These are phyloP conservation scores for Frankliniella intonsa DNA, from an alignment of 2,888 invertebrate genomes.

Conservation along the genomic window DNA sequence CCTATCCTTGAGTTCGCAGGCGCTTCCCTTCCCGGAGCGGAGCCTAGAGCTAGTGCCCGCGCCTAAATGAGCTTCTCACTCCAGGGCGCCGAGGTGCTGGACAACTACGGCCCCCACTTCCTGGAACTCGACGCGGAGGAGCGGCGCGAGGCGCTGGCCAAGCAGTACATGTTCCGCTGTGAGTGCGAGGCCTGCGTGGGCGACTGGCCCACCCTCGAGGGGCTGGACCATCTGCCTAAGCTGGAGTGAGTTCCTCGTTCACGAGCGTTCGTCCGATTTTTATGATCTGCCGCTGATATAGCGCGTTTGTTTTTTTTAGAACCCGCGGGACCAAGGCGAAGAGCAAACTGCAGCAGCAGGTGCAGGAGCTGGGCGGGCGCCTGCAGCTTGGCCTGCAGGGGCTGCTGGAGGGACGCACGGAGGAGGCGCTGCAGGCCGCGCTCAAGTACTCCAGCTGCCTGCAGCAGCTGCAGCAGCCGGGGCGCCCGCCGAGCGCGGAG, in stretches of 20 bases:
- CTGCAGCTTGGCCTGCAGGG: neutral
- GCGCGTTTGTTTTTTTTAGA: no score
- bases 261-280: no score
- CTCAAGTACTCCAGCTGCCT: neutral
- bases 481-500: neutral
- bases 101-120: conserved; percentile 50
- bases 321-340: no score
- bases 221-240: neutral
- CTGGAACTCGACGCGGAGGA: conserved; percentile 42
- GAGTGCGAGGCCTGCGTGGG: conserved; percentile 46
- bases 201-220: conserved; percentile 43
- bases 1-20: no score
- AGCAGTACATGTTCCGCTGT: conserved; percentile 49
- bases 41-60: no score
- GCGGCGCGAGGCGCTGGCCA: conserved; percentile 44
- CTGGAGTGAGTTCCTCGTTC: neutral
- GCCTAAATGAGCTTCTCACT: conserved; percentile 36
- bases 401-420: neutral
- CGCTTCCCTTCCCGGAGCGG: no score
- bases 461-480: neutral
- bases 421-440: conserved; percentile 14
- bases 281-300: no score
- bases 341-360: no score
- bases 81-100: conserved; percentile 47
- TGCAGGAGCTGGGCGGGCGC: neutral